These are phyloP conservation scores for Neopelma chrysocephalum DNA, from an alignment of 2,797 vertebrate species.

Conservation along the genomic window DNA sequence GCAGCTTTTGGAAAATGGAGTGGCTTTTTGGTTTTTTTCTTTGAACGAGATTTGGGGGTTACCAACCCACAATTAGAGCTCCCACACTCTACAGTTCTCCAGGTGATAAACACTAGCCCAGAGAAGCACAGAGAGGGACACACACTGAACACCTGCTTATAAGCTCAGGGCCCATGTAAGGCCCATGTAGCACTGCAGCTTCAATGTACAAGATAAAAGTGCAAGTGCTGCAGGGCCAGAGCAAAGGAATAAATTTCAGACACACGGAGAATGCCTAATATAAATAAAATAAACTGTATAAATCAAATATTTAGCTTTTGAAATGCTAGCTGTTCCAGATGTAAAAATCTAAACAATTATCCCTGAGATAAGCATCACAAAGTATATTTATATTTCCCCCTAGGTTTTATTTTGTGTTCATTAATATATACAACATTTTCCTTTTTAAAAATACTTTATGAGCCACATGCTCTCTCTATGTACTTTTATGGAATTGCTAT, in stretches of 20 bases:
- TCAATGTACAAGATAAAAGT: neutral
- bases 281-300: conserved; percentile 50
- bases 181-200: neutral
- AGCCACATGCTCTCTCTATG: conserved; percentile 11
- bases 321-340: conserved; percentile 51
- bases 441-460: conserved; percentile 33
- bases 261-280: conserved; percentile 28
- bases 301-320: conserved; percentile 57
- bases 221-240: neutral
- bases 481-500: conserved; percentile 33
- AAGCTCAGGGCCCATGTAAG: too few relatives aligned
- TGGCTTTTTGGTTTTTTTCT: neutral
- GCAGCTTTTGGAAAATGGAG: neutral
- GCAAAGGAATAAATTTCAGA: conserved; percentile 11
- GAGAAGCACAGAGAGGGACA: neutral
- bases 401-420: conserved; percentile 57
- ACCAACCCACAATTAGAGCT: neutral
- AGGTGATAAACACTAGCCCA: neutral
- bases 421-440: conserved; percentile 56
- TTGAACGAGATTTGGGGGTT: neutral
- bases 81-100: neutral
- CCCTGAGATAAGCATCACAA: conserved; percentile 46
- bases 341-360: conserved; percentile 54
- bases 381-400: conserved; percentile 49
- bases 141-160: neutral